Evolutionary conservation across 2,797 vertebrate species (phyloP), one percentile per base, ranked within the genome.

Genomic region (Dendrocincla tyrannina): DNA sequence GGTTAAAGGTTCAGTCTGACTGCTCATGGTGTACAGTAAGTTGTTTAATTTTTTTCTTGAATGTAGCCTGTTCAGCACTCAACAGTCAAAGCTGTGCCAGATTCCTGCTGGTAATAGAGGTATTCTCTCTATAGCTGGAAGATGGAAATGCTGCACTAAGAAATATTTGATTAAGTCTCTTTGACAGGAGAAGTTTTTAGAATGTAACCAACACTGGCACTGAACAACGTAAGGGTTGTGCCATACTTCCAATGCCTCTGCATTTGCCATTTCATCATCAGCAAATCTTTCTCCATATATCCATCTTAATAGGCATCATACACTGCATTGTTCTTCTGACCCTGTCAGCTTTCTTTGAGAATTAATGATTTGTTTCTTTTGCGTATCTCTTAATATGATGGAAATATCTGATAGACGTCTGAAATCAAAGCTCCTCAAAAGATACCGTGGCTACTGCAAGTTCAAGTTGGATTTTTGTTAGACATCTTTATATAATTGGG

Each of bases 401-500:
- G 58, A 64, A 92, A 46, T 92, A 30, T 44, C 94, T 77, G 70
- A 37, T 0, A 32, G 69, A 75, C 67, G 33, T 85, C 68, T 85
- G 72, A 96, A 88, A 67, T 73, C 30, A 5, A 50, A 88, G 55
- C 70, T 87, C 62, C 89, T 96, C 47, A 42, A 95, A 91, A 96
- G 44, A 70, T 72, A 52, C 24, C 9, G 89, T 79, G 93, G 77
- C 80, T 91, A 37, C 85, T 85, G 58, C 58, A 68, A 79, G 25
- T 80, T 89, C 64, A 93, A 83, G 60, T 72, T 91, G 91, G 63
- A 47, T 91, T 39, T 93, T 78, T 96, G 46, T 93, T 92, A 91
- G 87, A 90, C 94, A 79, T 76, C 92, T 94, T 92, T 85, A 82
- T 89, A 69, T 91, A 86, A 86, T 74, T 25, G 87, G 78, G 92